Evolutionary conservation across 2,888 invertebrate species (phyloP).

Genomic region (Megamerina dolium): DNA sequence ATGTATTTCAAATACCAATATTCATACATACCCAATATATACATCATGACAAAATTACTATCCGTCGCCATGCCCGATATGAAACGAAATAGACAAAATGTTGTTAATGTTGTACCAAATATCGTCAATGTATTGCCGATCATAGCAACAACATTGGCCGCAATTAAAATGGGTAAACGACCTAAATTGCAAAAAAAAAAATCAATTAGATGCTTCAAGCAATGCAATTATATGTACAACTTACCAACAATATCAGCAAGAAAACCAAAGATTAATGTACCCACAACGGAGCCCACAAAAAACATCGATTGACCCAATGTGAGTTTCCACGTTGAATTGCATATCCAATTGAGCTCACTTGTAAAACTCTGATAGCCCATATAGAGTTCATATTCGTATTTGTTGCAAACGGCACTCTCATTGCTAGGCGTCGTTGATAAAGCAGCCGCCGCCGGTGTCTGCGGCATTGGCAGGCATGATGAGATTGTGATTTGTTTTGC

Average conservation of each 20-base stretch:
- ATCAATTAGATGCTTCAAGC: too few relatives aligned
- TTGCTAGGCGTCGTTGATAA: too few relatives aligned
- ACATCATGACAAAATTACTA: constrained; percentile 59
- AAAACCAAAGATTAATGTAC: constrained; percentile 54
- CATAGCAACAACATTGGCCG: constrained; percentile 53
- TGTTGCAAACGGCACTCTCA: constrained; percentile 36
- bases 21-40: constrained; percentile 54
- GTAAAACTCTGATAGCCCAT: constrained; percentile 56
- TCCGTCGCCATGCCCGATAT: constrained; percentile 57
- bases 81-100: constrained; percentile 53
- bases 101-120: constrained; percentile 47
- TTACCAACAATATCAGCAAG: constrained; percentile 53
- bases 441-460: too few relatives aligned
- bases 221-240: too few relatives aligned
- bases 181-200: constrained; percentile 29
- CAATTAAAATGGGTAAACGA: constrained; percentile 53
- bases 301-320: constrained; percentile 58
- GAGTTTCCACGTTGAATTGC: constrained; percentile 55
- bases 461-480: constrained; percentile 29
- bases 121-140: constrained; percentile 53
- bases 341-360: constrained; percentile 60
- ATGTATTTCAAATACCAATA: too few relatives aligned
- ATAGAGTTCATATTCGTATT: constrained; percentile 54
- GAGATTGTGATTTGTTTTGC: too few relatives aligned
- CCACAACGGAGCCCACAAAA: constrained; percentile 57